A percentile compares a stretch with the other conserved stretches of the same genome.
These are phyloP conservation scores for Vireo altiloquus DNA, from an alignment of 2,113 vertebrate species.

Conservation along the genomic window DNA sequence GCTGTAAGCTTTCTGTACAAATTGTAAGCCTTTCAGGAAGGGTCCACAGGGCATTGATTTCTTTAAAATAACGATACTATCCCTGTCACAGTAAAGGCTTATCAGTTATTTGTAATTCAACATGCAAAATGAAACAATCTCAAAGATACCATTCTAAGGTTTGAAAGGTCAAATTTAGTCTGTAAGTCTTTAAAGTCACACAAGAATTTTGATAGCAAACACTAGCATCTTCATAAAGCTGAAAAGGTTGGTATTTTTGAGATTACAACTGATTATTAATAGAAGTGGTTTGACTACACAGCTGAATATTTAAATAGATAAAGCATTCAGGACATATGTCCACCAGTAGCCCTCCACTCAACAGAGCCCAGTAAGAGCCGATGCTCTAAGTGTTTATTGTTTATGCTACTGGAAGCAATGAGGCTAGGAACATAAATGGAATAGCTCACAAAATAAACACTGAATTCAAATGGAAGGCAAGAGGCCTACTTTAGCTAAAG, in stretches of 20 bases:
- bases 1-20: neutral
- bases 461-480: neutral
- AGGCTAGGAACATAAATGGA: neutral
- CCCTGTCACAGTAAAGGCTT: neutral
- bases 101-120: neutral
- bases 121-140: neutral
- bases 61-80: neutral
- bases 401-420: constrained; percentile 15
- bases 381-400: neutral
- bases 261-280: neutral
- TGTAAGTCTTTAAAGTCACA: constrained; percentile 1
- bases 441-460: neutral
- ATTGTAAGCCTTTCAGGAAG: neutral
- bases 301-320: constrained; percentile 42
- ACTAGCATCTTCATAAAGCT: neutral
- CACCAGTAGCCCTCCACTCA: neutral
- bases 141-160: neutral
- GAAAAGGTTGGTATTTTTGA: constrained; percentile 4
- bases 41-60: neutral
- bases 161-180: neutral
- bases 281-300: neutral
- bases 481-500: neutral
- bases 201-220: neutral
- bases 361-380: neutral
- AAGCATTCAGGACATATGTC: constrained; percentile 12